Evolutionary conservation across 2,113 vertebrate genomes (phyloP), one percentile per base, ranked within the genome.

Genomic region (Corapipo altera): DNA sequence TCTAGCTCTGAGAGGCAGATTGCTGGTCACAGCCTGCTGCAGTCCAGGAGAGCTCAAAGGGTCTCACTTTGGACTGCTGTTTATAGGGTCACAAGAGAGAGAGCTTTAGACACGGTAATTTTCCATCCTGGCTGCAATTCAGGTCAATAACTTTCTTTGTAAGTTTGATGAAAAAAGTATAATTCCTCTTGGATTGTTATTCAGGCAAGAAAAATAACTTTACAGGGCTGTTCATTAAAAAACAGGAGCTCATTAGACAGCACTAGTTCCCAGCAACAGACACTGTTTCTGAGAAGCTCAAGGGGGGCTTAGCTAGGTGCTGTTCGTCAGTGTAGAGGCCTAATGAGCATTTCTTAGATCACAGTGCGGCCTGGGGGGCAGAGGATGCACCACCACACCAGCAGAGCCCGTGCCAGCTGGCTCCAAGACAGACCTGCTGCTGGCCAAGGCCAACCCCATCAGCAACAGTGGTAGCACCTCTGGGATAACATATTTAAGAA

Each of bases 401-500:
- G 30, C 9, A 54, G 23, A 46, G 39, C 18, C 54, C 28, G 33
- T 26, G 54, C 33, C 44, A 46, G 62, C 62, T 69, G 46, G 39
- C 70, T 69, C 39, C 54, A 54, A 46, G 46, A 44, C 22, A 81
- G 44, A 46, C 13, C 61, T 59, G 28, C 28, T 74, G 27, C 61
- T 75, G 28, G 24, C 39, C 46, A 69, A 54, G 28, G 16, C 24
- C 52, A 24, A 69, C 39, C 39, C 23, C 11, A 26, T 15, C 4
- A 8, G 21, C 3, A 0, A 4, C 0, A 6, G 17, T 26, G 20
- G 46, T 15, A 54, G 13, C 28, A 32, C 39, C 20, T 41, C 78
- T 54, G n/a, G 15, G 24, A 30, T 41, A 69, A 35, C 8, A 19
- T 15, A 37, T 27, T 69, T 54, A 32, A 55, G 24, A 54, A 6